Evolutionary conservation across 2,888 invertebrate genomes (phyloP).

Genomic region (Dermolepida albohirtum): DNA sequence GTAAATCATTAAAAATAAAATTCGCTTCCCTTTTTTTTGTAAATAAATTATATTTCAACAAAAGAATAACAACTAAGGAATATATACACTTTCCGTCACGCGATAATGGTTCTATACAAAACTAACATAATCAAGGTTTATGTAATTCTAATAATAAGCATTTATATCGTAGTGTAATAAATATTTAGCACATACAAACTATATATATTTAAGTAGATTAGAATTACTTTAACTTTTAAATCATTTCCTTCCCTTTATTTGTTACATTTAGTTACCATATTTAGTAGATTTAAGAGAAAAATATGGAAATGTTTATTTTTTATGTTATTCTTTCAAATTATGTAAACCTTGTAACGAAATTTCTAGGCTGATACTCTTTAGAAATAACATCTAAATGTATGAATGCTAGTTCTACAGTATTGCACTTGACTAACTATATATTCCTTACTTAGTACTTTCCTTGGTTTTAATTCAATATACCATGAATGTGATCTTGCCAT

Average conservation of each 20-base stretch:
- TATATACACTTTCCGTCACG: not conserved
- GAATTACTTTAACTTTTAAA: no score
- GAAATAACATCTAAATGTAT: not conserved
- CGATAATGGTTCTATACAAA: not conserved
- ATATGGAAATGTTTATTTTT: no score
- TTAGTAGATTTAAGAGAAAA: no score
- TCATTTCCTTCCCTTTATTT: no score
- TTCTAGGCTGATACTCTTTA: not conserved
- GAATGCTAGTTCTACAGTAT: not conserved
- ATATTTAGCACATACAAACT: no score
- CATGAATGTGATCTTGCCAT: constrained; percentile 33
- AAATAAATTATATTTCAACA: constrained; percentile 10
- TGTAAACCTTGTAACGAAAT: not conserved
- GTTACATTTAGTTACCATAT: no score
- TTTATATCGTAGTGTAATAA: no score
- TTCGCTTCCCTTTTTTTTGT: constrained; percentile 14
- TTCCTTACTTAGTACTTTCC: constrained; percentile 10
- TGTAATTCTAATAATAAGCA: no score
- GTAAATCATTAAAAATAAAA: constrained; percentile 6
- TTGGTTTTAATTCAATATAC: constrained; percentile 30
- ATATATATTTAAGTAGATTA: no score
- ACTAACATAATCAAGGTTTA: no score
- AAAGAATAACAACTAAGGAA: constrained; percentile 28
- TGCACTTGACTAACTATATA: constrained; percentile 1
- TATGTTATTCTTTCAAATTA: no score